Evolutionary conservation across 2,113 vertebrate species (phyloP).

Genomic region (Labeo rohita): DNA sequence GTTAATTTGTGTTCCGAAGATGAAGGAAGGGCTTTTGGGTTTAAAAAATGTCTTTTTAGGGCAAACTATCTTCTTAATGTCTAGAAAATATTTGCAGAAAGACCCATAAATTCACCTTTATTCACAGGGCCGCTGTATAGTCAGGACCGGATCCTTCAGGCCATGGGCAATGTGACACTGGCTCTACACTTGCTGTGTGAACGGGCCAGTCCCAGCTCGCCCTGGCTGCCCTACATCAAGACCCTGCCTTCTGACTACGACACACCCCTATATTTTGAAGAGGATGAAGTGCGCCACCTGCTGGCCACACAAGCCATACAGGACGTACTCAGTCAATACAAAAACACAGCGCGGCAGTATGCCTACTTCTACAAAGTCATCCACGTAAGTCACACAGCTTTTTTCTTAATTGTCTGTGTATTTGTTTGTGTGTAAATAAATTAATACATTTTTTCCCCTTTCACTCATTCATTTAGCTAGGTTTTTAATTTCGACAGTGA

Average conservation of each 20-base stretch:
- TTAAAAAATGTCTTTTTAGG: too few species aligned
- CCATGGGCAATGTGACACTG: constrained; percentile 96
- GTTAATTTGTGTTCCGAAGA: too few species aligned
- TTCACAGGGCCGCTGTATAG: constrained; percentile 87
- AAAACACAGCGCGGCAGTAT: constrained; percentile 97
- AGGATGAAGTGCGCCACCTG: constrained; percentile 90
- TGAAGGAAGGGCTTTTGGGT: too few species aligned
- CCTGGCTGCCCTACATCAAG: constrained; percentile 96
- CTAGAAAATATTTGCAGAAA: background rate
- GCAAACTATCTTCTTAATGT: too few species aligned
- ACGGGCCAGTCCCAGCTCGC: constrained; percentile 83
- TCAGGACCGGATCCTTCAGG: constrained; percentile 96
- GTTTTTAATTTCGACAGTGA: background rate
- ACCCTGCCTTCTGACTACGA: constrained; percentile 91
- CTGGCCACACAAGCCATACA: constrained; percentile 93
- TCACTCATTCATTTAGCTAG: background rate
- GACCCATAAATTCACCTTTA: background rate
- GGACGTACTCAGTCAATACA: constrained; percentile 95
- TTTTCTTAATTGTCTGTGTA: background rate
- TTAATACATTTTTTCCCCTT: too few species aligned
- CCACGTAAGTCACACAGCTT: constrained; percentile 79
- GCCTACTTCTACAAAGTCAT: constrained; percentile 98
- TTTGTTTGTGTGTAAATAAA: background rate
- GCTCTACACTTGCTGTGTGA: constrained; percentile 96
- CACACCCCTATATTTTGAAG: constrained; percentile 93